Evolutionary conservation across 2,113 vertebrate genomes (phyloP), one percentile per base, ranked within the genome.

Genomic region (Clarias macrocephalus): DNA sequence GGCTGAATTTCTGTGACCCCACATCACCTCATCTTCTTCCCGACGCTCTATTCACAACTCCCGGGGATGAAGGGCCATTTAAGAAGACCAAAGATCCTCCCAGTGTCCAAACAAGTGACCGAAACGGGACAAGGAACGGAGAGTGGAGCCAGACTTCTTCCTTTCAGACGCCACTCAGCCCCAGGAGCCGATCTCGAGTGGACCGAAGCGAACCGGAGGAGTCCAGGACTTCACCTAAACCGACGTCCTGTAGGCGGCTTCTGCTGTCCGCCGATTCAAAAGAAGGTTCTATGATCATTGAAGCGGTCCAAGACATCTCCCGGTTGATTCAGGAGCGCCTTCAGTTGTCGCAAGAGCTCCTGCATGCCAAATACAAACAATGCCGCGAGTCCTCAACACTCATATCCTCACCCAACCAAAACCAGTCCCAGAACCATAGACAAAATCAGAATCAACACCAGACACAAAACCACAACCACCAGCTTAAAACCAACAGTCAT

Each of bases 1-100:
- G 98, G 91, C 94, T 99, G 91, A 97, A 97, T 92, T 97, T 98
- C 93, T 99, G 98, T 90, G 98, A 99, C 92, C 96, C 97, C 68
- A 96, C 95, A 0, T 94, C 96, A 76, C 95, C 98, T 1, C 96
- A 94, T 15, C 94, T 96, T 19, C 94, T 96, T 80, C 94, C 96
- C 66, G 95, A 96, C 0, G 94, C 92, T 83, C 94, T 97, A 0
- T 97, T 97, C 85, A 93, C 88, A 93, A 92, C 89, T 87, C 94
- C 87, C 86, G 94, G 97, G 81, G 95, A 96, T 3, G 93, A 96
- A 80, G 92, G 85, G 73, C 89, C 95, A 89, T 92, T 95, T 92
- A 96, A 92, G 92, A 98, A 96, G 94, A 95, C 94, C 94, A 98
- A 96, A 95, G 97, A 97, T 75, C 89, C 91, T 5, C 91, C 89